These are phyloP conservation scores for Thermophis baileyi DNA, from an alignment of 2,113 vertebrate species.

Conservation along the genomic window DNA sequence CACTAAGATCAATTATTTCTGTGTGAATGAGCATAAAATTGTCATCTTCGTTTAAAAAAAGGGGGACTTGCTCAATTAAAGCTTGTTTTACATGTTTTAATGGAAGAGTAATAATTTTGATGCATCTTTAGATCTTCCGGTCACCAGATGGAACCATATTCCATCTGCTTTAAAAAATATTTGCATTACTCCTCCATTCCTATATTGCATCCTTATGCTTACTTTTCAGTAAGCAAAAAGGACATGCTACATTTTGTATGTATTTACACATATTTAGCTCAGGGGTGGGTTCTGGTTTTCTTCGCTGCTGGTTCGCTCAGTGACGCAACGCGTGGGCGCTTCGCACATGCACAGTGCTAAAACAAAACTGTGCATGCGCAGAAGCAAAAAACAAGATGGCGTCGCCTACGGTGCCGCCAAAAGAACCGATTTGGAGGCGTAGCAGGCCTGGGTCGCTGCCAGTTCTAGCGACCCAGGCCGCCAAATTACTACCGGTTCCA, in stretches of 20 bases:
- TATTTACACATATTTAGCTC: too few species aligned
- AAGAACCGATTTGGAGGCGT: too few species aligned
- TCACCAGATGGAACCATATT: constrained; percentile 30
- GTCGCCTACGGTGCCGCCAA: too few species aligned
- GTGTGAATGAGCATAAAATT: background rate
- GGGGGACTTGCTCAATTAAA: constrained; percentile 12
- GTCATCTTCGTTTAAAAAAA: background rate
- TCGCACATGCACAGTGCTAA: too few species aligned
- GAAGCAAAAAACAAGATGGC: too few species aligned
- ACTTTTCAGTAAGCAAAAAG: background rate
- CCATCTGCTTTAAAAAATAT: constrained; percentile 11
- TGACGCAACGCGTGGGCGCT: too few species aligned
- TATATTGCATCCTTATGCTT: constrained; percentile 12
- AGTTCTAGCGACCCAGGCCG: too few species aligned
- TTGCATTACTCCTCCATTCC: constrained; percentile 16
- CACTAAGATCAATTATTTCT: background rate
- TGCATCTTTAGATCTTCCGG: constrained; percentile 24
- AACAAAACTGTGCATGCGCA: too few species aligned
- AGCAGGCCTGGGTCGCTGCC: too few species aligned
- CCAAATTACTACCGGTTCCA: too few species aligned
- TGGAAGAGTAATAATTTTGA: constrained; percentile 41
- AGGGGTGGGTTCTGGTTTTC: too few species aligned
- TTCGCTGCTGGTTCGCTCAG: too few species aligned
- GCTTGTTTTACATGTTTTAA: constrained; percentile 28
- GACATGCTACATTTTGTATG: constrained; percentile 38